These are phyloP conservation scores for Zaprionus kolodkinae DNA, from an alignment of 1,140 invertebrate species.

Conservation along the genomic window DNA sequence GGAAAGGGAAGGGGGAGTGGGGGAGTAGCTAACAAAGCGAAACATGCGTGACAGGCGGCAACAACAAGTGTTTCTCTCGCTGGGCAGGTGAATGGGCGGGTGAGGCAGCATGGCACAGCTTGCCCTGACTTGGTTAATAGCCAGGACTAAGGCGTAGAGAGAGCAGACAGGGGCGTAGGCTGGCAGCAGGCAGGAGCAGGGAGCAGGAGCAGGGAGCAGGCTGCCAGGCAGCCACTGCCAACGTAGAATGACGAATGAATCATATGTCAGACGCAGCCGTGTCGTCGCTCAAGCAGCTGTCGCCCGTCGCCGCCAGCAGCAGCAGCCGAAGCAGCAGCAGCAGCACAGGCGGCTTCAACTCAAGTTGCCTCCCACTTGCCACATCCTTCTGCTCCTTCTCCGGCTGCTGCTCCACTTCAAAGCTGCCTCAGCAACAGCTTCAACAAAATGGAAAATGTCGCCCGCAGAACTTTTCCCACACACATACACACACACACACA, in stretches of 20 bases:
- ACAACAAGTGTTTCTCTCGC: conserved; percentile 70
- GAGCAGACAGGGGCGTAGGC: neutral
- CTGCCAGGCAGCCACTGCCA: too few relatives aligned
- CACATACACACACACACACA: conserved; percentile 44
- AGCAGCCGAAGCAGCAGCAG: conserved; percentile 65
- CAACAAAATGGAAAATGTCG: conserved; percentile 81
- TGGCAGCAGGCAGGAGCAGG: neutral
- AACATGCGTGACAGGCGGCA: conserved; percentile 58
- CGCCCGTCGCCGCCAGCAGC: conserved; percentile 74
- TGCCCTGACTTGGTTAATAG: conserved; percentile 74
- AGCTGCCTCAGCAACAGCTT: conserved; percentile 68
- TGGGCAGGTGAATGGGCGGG: conserved; percentile 33
- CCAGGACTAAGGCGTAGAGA: conserved; percentile 56
- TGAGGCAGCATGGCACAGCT: neutral
- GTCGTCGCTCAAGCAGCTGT: conserved; percentile 80
- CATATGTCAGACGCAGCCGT: conserved; percentile 80
- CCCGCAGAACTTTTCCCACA: conserved; percentile 79
- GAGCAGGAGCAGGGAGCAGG: neutral
- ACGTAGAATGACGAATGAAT: conserved; percentile 70
- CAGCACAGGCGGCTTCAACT: conserved; percentile 46
- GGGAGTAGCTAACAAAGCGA: conserved; percentile 34
- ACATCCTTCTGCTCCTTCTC: neutral
- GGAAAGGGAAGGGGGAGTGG: neutral
- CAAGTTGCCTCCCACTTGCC: conserved; percentile 21
- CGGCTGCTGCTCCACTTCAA: conserved; percentile 57